Conservation (phyloP, 2,113 vertebrate genomes). For the Caracal caracal region DNA sequence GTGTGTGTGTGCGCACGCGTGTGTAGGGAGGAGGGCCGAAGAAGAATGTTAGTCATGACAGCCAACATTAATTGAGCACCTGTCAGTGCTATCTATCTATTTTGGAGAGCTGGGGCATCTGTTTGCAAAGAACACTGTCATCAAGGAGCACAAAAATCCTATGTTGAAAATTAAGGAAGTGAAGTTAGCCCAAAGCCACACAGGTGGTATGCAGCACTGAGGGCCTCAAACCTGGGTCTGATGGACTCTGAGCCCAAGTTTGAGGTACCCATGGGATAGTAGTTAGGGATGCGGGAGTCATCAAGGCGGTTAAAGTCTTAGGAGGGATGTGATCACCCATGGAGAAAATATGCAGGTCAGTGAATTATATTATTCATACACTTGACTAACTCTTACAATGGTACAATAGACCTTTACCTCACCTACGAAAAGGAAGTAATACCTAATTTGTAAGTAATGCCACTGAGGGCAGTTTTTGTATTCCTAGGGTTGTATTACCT, state of each 20-base stretch:
- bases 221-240: background rate
- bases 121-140: background rate
- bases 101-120: background rate
- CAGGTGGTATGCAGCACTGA: background rate
- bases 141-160: background rate
- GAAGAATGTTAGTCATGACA: background rate
- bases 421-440: conserved; percentile 4
- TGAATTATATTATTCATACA: conserved; percentile 15
- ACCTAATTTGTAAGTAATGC: background rate
- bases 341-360: conserved; percentile 2
- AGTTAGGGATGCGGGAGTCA: background rate
- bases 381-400: background rate
- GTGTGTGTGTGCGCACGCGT: fast-evolving
- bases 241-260: background rate
- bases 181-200: background rate
- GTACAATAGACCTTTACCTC: background rate
- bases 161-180: conserved; percentile 11
- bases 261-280: background rate
- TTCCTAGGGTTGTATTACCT: background rate
- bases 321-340: background rate
- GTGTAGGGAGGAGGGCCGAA: background rate
- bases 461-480: background rate
- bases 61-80: background rate
- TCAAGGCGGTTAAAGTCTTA: background rate
- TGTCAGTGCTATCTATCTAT: conserved; percentile 15